phyloP scores from a whole-genome alignment of 2,888 invertebrate species.

The Caprella mutica region DNA sequence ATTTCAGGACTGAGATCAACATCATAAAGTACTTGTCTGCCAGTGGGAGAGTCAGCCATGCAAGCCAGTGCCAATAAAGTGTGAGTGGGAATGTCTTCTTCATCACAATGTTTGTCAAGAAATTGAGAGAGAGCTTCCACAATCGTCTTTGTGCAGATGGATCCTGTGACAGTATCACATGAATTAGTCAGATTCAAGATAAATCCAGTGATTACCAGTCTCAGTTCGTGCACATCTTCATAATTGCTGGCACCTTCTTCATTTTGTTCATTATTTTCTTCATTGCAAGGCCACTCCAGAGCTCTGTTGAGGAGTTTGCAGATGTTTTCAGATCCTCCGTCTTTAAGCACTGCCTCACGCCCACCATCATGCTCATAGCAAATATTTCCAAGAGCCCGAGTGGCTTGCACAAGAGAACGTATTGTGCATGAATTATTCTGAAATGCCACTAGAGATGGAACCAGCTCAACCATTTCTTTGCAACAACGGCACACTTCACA shows the following conservation, averaged over 20 bases:
- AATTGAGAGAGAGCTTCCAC: slow-evolving; percentile 45
- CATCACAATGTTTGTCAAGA: slow-evolving; percentile 43
- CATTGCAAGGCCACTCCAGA: slow-evolving; percentile 34
- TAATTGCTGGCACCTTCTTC: not conserved
- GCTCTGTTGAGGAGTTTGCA: slow-evolving; percentile 22
- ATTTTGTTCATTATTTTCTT: slow-evolving; percentile 41
- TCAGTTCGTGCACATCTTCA: slow-evolving; percentile 39
- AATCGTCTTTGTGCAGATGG: not conserved
- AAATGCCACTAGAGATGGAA: slow-evolving; percentile 18
- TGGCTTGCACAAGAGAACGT: slow-evolving; percentile 48
- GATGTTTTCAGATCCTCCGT: slow-evolving; percentile 24
- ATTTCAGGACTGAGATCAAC: slow-evolving; percentile 64
- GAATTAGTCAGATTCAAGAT: slow-evolving; percentile 68
- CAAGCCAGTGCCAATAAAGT: slow-evolving; percentile 45
- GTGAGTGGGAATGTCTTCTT: slow-evolving; percentile 46
- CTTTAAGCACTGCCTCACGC: slow-evolving; percentile 25
- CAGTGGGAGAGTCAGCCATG: slow-evolving; percentile 53
- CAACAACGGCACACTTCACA: slow-evolving; percentile 25
- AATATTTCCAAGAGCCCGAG: slow-evolving; percentile 74
- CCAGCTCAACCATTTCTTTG: slow-evolving; percentile 35
- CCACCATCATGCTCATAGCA: slow-evolving; percentile 62
- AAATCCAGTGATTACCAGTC: slow-evolving; percentile 59
- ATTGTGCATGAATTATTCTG: slow-evolving; percentile 3
- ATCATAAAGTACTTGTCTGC: slow-evolving; percentile 62
- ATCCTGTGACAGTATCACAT: slow-evolving; percentile 54